A percentile compares a stretch with the other conserved stretches of the same genome.
phyloP scores from a whole-genome alignment of 2,888 invertebrate species.

The Xanthostigma xanthostigma region DNA sequence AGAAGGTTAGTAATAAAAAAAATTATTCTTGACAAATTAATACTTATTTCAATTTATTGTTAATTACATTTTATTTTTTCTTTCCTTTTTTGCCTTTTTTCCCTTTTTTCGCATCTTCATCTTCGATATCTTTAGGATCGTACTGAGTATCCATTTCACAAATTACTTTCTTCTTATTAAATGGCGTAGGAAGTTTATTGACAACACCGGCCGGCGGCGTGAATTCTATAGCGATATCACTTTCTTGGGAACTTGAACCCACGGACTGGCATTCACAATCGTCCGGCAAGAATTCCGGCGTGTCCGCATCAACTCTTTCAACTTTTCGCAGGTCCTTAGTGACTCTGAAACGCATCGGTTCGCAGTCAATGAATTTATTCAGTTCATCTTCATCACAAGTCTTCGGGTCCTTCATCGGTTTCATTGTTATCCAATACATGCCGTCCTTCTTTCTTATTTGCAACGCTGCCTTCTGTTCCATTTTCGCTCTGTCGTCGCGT shows the following conservation, averaged over 20 bases:
- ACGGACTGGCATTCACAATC: slow-evolving; percentile 20
- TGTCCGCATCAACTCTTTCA: not conserved
- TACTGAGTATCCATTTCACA: slow-evolving; percentile 2
- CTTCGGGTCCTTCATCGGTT: slow-evolving; percentile 7
- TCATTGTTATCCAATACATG: slow-evolving; percentile 5
- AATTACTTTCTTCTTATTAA: slow-evolving; percentile 1
- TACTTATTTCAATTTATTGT: not conserved
- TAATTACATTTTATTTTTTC: slow-evolving; percentile 2
- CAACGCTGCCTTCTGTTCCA: slow-evolving; percentile 35
- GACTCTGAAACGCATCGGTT: slow-evolving; percentile 6
- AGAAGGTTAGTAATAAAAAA: too few relatives aligned
- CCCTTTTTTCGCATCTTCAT: slow-evolving; percentile 9
- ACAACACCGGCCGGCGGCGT: slow-evolving; percentile 56
- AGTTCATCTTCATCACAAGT: not conserved
- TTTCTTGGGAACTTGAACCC: slow-evolving; percentile 34
- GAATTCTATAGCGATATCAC: slow-evolving; percentile 54
- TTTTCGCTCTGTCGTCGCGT: slow-evolving; percentile 25
- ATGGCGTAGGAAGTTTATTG: slow-evolving; percentile 34
- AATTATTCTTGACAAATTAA: too few relatives aligned
- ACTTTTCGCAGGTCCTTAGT: not conserved
- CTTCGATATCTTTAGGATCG: slow-evolving; percentile 18
- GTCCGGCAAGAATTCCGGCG: too few relatives aligned
- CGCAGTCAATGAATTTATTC: slow-evolving; percentile 4
- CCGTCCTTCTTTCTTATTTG: slow-evolving; percentile 15
- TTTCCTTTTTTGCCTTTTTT: slow-evolving; percentile 11